A percentile compares a stretch with the other conserved stretches of the same genome.
These are phyloP conservation scores for Sinelater perroti DNA, from an alignment of 2,888 invertebrate species.

Conservation along the genomic window DNA sequence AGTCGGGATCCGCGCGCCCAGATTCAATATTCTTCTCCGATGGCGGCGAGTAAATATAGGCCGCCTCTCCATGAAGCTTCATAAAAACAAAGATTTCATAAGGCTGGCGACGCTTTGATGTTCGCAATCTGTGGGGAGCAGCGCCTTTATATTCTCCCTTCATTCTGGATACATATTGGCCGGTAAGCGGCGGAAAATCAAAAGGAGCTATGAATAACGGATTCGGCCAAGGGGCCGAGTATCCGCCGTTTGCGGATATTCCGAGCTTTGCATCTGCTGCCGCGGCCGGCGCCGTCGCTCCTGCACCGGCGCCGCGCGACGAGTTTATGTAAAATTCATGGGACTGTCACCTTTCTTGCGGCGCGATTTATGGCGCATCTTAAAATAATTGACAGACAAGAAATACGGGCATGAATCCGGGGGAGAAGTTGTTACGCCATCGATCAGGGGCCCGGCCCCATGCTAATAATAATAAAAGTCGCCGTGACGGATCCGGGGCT, in stretches of 20 bases:
- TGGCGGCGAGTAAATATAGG: conserved; percentile 38
- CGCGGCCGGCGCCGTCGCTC: conserved; percentile 50
- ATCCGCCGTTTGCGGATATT: conserved; percentile 35
- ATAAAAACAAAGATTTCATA: conserved; percentile 55
- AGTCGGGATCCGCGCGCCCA: conserved; percentile 33
- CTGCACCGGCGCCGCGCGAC: conserved; percentile 47
- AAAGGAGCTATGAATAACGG: conserved; percentile 51
- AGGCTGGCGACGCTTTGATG: conserved; percentile 51
- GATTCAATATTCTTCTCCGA: conserved; percentile 41
- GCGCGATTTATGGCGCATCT: conserved; percentile 54
- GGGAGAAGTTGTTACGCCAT: conserved; percentile 44
- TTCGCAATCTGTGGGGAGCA: conserved; percentile 49
- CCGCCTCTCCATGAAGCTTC: conserved; percentile 45
- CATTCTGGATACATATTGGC: conserved; percentile 51
- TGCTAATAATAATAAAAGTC: conserved; percentile 37
- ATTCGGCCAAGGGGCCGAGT: conserved; percentile 48
- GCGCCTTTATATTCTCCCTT: conserved; percentile 46
- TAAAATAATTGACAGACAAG: conserved; percentile 55
- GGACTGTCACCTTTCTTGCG: conserved; percentile 52
- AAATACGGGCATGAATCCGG: conserved; percentile 45
- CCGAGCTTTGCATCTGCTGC: conserved; percentile 34
- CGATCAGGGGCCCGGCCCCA: conserved; percentile 39
- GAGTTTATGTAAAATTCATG: conserved; percentile 57
- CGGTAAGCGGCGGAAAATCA: conserved; percentile 53
- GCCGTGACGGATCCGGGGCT: conserved; percentile 20